A percentile compares a stretch with the other conserved stretches of the same genome.
phyloP scores from a whole-genome alignment of 1,140 invertebrate genomes.

The Bathynomus jamesi region DNA sequence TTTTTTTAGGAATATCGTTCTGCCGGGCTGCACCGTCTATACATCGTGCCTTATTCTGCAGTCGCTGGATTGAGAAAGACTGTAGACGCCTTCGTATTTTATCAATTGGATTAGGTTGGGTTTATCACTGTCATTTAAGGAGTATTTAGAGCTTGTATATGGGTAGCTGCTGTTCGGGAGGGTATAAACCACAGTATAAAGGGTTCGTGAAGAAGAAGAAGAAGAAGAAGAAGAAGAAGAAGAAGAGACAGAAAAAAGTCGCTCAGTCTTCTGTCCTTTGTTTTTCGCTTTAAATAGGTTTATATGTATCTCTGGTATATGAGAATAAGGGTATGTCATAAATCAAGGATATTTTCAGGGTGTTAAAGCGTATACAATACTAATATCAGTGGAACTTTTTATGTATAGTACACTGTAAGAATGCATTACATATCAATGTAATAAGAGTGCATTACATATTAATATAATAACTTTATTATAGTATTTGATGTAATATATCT shows the following conservation, averaged over 20 bases:
- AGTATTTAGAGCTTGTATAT: background rate
- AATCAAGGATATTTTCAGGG: too few species aligned
- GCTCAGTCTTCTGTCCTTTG: background rate
- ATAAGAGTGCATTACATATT: too few species aligned
- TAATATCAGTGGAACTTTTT: too few species aligned
- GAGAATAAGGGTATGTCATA: background rate
- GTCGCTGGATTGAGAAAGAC: background rate
- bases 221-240: background rate
- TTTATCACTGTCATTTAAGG: slow-evolving; percentile 1
- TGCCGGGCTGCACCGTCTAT: background rate
- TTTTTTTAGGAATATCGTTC: background rate
- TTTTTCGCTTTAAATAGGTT: background rate
- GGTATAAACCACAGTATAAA: too few species aligned
- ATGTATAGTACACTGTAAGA: too few species aligned
- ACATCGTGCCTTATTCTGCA: background rate
- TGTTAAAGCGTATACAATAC: too few species aligned
- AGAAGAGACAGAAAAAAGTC: background rate
- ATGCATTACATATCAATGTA: too few species aligned
- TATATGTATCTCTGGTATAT: background rate
- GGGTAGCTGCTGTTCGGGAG: background rate
- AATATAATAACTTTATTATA: too few species aligned
- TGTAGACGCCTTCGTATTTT: background rate
- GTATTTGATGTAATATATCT: too few species aligned
- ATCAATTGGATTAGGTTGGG: slow-evolving; percentile 1
- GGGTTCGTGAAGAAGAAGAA: too few species aligned